phyloP scores from a whole-genome alignment of 2,113 vertebrate species.

The Colius striatus region DNA sequence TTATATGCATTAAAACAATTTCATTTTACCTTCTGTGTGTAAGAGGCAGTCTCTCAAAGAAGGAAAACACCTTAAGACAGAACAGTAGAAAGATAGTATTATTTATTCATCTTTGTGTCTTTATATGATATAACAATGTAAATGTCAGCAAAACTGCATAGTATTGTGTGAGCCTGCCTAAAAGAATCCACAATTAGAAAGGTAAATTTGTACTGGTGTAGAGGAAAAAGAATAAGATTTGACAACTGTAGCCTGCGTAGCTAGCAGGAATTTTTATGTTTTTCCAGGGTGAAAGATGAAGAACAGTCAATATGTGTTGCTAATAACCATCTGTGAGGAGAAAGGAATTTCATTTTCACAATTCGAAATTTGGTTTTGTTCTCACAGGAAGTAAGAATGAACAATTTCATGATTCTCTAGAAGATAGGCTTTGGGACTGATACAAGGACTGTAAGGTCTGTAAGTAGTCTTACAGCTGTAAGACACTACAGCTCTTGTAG shows the following conservation, averaged over 20 bases:
- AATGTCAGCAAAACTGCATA: background rate
- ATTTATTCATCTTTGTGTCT: background rate
- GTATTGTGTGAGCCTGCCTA: background rate
- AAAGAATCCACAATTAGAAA: background rate
- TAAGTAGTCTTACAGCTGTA: too few relatives aligned
- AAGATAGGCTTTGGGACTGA: background rate
- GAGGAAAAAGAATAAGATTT: background rate
- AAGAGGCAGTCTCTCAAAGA: background rate
- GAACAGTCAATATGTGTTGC: background rate
- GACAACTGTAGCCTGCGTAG: background rate
- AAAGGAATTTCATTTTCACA: background rate
- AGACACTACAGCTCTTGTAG: background rate
- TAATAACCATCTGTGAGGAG: background rate
- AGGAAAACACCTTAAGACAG: background rate
- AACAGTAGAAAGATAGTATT: background rate
- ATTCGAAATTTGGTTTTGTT: background rate
- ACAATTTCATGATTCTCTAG: background rate
- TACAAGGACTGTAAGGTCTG: background rate
- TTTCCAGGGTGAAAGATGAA: background rate
- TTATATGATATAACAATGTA: background rate
- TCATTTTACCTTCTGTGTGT: background rate
- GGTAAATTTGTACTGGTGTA: background rate
- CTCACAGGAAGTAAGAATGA: background rate
- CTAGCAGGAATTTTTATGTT: background rate
- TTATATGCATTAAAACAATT: background rate